These are phyloP conservation scores for Parnassius apollo DNA, from an alignment of 2,888 invertebrate species.

Conservation along the genomic window DNA sequence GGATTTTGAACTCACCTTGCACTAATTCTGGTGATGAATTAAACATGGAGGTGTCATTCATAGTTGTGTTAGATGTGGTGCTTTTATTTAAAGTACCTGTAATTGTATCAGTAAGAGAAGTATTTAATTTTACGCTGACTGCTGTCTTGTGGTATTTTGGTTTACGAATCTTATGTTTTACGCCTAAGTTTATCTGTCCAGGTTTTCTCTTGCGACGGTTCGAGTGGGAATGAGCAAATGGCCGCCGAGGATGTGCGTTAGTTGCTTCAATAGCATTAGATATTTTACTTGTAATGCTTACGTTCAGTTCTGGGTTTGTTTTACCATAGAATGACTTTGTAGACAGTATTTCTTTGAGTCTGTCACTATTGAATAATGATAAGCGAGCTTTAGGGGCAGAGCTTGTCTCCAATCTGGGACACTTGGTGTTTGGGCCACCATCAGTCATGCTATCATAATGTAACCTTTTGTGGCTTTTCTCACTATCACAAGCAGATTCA, in stretches of 20 bases:
- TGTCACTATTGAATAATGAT: conserved; percentile 68
- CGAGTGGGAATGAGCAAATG: conserved; percentile 51
- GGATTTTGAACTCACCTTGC: conserved; percentile 51
- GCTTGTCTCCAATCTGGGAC: conserved; percentile 57
- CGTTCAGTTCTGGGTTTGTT: conserved; percentile 63
- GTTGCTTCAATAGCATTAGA: conserved; percentile 59
- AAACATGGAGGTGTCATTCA: conserved; percentile 6
- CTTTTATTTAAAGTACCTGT: conserved; percentile 36
- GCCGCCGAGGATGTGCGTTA: conserved; percentile 43
- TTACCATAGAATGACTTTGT: conserved; percentile 81
- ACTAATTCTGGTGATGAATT: conserved; percentile 59
- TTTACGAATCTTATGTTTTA: conserved; percentile 83
- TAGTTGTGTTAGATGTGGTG: conserved; percentile 33
- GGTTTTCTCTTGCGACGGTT: conserved; percentile 58
- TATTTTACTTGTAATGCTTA: conserved; percentile 53
- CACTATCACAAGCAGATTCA: conserved; percentile 60
- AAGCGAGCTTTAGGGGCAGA: conserved; percentile 66
- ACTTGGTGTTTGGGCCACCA: conserved; percentile 55
- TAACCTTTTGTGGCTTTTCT: conserved; percentile 64
- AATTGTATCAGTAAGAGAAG: conserved; percentile 32
- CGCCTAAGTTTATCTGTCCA: conserved; percentile 85
- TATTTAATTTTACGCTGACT: conserved; percentile 34
- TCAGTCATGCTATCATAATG: conserved; percentile 61
- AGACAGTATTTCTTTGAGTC: conserved; percentile 73
- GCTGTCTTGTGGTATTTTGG: conserved; percentile 74